A percentile compares a stretch with the other conserved stretches of the same genome.
These are phyloP conservation scores for Plemyria rubiginata DNA, from an alignment of 2,888 invertebrate genomes.

Conservation along the genomic window DNA sequence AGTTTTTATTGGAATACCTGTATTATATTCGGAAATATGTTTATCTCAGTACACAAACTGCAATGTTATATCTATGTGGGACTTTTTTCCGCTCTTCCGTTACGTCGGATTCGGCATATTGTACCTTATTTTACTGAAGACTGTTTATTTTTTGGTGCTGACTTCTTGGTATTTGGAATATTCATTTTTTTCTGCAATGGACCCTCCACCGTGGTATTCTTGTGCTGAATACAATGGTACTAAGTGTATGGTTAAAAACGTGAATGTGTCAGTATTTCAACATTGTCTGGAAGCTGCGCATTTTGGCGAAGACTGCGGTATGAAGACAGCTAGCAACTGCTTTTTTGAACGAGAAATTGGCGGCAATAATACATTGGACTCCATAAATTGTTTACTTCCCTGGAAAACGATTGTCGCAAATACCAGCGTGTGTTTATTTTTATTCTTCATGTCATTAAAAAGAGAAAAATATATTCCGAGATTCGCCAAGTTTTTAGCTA, in stretches of 20 bases:
- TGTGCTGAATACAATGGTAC: slow-evolving; percentile 62
- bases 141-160: slow-evolving; percentile 60
- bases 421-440: slow-evolving; percentile 46
- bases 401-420: slow-evolving; percentile 63
- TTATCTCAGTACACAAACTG: slow-evolving; percentile 73
- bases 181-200: slow-evolving; percentile 61
- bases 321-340: slow-evolving; percentile 69
- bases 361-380: slow-evolving; percentile 52
- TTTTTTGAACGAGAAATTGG: slow-evolving; percentile 73
- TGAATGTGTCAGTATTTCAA: slow-evolving; percentile 71
- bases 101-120: slow-evolving; percentile 64
- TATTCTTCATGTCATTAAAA: slow-evolving; percentile 65
- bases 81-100: slow-evolving; percentile 70
- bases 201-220: slow-evolving; percentile 71
- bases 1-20: slow-evolving; percentile 70
- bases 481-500: slow-evolving; percentile 52
- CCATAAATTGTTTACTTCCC: slow-evolving; percentile 50
- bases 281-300: slow-evolving; percentile 69
- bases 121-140: slow-evolving; percentile 62
- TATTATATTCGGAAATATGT: slow-evolving; percentile 74
- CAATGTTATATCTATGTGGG: slow-evolving; percentile 66
- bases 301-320: slow-evolving; percentile 69
- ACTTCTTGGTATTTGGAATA: slow-evolving; percentile 71
- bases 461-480: slow-evolving; percentile 60
- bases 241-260: slow-evolving; percentile 73